A percentile compares a stretch with the other conserved stretches of the same genome.
phyloP scores from a whole-genome alignment of 2,113 vertebrate species.

The Oostethus manadensis region DNA sequence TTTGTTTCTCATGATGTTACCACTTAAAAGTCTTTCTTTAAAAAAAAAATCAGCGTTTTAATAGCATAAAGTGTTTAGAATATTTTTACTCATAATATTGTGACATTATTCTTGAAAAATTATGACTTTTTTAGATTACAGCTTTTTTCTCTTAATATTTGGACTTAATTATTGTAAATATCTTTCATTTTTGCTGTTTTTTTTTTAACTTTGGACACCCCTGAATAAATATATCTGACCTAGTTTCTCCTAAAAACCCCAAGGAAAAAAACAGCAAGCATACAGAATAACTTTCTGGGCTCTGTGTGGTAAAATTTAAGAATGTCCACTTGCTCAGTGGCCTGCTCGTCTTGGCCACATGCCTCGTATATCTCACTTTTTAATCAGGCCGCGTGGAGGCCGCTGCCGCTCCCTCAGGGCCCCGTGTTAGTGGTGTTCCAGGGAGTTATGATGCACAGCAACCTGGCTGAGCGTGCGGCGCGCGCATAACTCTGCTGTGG shows the following conservation, averaged over 20 bases:
- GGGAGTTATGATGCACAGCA: conserved; percentile 39
- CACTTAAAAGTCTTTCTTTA: too few species aligned
- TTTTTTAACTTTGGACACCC: too few species aligned
- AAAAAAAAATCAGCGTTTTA: too few species aligned
- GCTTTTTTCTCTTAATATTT: too few species aligned
- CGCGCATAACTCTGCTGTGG: conserved; percentile 16
- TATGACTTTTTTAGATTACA: too few species aligned
- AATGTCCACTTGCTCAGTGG: conserved; percentile 12
- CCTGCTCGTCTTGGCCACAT: conserved; percentile 4
- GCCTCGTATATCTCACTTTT: conserved; percentile 44
- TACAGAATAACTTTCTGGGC: not conserved
- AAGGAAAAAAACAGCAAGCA: not conserved
- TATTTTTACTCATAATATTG: too few species aligned
- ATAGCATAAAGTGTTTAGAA: too few species aligned
- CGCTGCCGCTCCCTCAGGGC: conserved; percentile 30
- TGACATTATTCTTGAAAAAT: too few species aligned
- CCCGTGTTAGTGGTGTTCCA: conserved; percentile 47
- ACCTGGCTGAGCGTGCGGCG: conserved; percentile 27
- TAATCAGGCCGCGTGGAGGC: conserved; percentile 49
- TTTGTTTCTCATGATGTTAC: too few species aligned
- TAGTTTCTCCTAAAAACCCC: conserved; percentile 4
- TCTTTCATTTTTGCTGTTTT: too few species aligned
- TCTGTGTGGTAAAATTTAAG: too few species aligned
- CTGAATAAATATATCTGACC: conserved; percentile 21
- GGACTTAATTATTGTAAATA: too few species aligned